phyloP scores from a whole-genome alignment of 2,113 vertebrate genomes.

The Caranx ignobilis region DNA sequence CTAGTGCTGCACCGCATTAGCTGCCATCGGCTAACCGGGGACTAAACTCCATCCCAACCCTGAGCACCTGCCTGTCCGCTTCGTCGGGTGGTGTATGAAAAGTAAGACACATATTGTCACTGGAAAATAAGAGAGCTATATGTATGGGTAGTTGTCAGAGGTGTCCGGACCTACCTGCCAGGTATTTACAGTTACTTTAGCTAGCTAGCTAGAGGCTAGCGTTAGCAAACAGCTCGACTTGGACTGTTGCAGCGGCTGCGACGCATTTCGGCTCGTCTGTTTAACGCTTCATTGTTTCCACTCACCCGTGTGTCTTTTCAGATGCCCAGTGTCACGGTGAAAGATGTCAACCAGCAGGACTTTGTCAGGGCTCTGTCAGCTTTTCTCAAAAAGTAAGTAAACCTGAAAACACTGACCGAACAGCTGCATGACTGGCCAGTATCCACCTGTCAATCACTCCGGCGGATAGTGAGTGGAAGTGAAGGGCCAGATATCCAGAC shows the following conservation, averaged over 20 bases:
- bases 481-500: not conserved
- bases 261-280: not conserved
- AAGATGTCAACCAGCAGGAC: slow-evolving; percentile 94
- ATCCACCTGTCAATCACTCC: slow-evolving; percentile 50
- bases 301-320: slow-evolving; percentile 61
- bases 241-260: not conserved
- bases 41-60: not conserved
- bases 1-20: slow-evolving; percentile 37
- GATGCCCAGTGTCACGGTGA: slow-evolving; percentile 92
- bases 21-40: slow-evolving; percentile 33
- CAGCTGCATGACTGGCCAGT: slow-evolving; percentile 11
- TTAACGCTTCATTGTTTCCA: not conserved
- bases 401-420: not conserved
- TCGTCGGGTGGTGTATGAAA: not conserved
- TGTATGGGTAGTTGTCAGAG: not conserved
- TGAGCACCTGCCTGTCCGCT: not conserved
- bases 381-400: slow-evolving; percentile 89
- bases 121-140: not conserved
- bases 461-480: not conserved
- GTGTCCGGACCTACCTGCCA: not conserved
- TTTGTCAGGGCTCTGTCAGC: slow-evolving; percentile 90
- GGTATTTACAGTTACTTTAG: not conserved
- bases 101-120: slow-evolving; percentile 1
- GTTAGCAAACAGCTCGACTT: slow-evolving; percentile 19
- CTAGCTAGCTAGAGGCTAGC: slow-evolving; percentile 43